Conservation (phyloP, 2,888 invertebrate species). For the Acanthosepion lycidas region DNA sequence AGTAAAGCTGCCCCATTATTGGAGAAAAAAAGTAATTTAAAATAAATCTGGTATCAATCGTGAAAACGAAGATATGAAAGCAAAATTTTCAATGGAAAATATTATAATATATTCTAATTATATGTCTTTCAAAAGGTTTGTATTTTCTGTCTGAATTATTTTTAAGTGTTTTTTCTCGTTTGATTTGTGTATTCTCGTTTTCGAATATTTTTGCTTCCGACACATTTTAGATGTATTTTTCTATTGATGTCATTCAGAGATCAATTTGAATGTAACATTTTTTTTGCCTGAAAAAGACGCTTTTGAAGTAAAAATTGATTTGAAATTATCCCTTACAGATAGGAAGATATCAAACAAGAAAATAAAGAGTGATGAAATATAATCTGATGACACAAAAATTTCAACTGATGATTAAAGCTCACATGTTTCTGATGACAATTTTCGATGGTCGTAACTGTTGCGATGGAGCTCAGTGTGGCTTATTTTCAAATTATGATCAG, state of each 20-base stretch:
- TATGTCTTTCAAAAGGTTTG: too few relatives aligned
- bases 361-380: rapidly evolving
- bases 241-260: too few relatives aligned
- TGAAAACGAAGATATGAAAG: not conserved
- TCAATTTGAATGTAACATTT: too few relatives aligned
- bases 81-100: not conserved
- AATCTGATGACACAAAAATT: not conserved
- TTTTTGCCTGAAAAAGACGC: too few relatives aligned
- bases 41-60: not conserved
- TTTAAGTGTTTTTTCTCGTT: too few relatives aligned
- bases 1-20: not conserved
- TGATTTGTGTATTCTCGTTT: too few relatives aligned
- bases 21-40: not conserved
- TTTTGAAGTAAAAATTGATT: not conserved
- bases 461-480: not conserved
- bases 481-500: not conserved
- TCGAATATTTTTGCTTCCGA: too few relatives aligned
- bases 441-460: not conserved
- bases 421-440: conserved; percentile 6
- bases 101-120: too few relatives aligned
- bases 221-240: too few relatives aligned
- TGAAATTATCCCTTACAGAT: not conserved
- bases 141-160: too few relatives aligned
- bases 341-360: not conserved
- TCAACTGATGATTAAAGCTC: not conserved